These are phyloP conservation scores for Lucilia cuprina DNA, from an alignment of 1,140 invertebrate genomes.

Conservation along the genomic window DNA sequence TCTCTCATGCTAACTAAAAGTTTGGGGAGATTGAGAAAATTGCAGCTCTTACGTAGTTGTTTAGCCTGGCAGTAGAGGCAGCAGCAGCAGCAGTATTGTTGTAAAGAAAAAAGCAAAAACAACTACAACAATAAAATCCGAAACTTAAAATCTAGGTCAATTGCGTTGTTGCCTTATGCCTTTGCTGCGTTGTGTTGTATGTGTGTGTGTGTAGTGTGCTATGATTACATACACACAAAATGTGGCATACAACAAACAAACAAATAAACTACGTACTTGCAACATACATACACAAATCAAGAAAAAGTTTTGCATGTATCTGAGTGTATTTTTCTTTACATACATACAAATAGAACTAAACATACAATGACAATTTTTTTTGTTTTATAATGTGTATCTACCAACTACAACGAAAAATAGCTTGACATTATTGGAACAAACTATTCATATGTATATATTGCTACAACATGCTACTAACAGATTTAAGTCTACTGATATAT, in stretches of 20 bases:
- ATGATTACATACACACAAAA: neutral
- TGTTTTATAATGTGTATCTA: neutral
- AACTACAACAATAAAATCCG: neutral
- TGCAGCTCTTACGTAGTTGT: neutral
- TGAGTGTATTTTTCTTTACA: neutral
- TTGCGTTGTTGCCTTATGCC: constrained; percentile 4
- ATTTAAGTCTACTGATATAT: neutral
- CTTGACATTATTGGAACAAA: neutral
- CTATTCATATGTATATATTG: too few species aligned
- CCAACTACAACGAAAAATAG: neutral
- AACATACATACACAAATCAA: neutral
- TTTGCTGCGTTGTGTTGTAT: neutral
- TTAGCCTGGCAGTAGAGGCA: constrained; percentile 2
- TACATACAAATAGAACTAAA: neutral
- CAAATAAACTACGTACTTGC: neutral
- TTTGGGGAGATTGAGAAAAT: neutral
- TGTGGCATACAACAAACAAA: neutral
- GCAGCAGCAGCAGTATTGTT: constrained; percentile 10
- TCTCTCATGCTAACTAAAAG: neutral
- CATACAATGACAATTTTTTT: neutral
- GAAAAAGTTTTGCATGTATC: neutral
- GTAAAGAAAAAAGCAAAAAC: neutral
- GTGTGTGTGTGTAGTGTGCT: neutral
- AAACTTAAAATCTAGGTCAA: neutral
- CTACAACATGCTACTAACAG: neutral